Base-by-base conservation (phyloP, 2,113 vertebrate genomes). In the Callipepla squamata region DNA sequence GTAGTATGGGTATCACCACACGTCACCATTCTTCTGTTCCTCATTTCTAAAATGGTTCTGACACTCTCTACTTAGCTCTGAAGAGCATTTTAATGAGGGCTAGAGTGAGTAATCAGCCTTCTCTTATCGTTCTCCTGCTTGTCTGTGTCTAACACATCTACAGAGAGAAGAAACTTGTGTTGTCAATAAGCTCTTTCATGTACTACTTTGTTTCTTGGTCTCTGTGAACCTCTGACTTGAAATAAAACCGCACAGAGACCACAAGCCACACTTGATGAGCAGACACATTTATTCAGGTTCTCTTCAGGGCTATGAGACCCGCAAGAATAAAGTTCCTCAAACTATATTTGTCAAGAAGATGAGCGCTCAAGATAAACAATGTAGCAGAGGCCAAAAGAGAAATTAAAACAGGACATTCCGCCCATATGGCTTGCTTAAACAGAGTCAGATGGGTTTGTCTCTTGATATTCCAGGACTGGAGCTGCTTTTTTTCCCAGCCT, bases 311-410 rank as follows among this genome's bases (percentile, higher is more conserved):
- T 70, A 42, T 10, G 34, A 91, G 66, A 61, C 59, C 45, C 2
- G 0, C 80, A 94, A 76, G 62, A 85, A 42, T 67, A 48, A 62
- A 72, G 61, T 73, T 79, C 26, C 55, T 85, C 80, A 67, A 80
- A 93, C 87, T 40, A 40, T 9, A n/a, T 81, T 81, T 92, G 57
- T 93, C 67, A 84, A 74, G 75, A 88, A 87, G 57, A 75, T 77
- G 40, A 77, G 34, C 16, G 30, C 42, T 95, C 63, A 66, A 91
- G 53, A 84, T 72, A 70, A 92, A 85, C 5, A 55, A 23, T 36
- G 34, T 38, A 91, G 69, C 34, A 36, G 47, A 84, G 63, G 59
- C 67, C 63, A 76, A 62, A 28, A 78, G 75, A 28, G 21, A 80
- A 84, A 81, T 57, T 34, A 72, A 68, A 82, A 26, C 16, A 19